These are phyloP conservation scores for Helicoverpa armigera DNA, from an alignment of 1,140 invertebrate species.

Conservation along the genomic window DNA sequence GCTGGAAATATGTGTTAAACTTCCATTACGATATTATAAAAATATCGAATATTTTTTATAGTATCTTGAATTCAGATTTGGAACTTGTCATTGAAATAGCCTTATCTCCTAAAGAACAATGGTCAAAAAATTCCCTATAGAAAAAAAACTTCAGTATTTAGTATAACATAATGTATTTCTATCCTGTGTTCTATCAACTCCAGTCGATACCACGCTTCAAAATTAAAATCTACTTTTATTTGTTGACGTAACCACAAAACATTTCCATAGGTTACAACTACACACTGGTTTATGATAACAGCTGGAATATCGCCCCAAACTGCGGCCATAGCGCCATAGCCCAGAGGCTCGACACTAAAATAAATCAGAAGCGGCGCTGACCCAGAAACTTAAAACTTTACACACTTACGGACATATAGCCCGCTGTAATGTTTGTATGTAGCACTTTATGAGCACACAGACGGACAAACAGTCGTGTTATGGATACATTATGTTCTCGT, in stretches of 20 bases:
- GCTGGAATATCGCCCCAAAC: neutral
- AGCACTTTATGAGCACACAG: slow-evolving; percentile 18
- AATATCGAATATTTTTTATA: no score
- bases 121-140: no score
- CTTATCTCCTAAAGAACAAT: neutral
- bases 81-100: no score
- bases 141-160: no score
- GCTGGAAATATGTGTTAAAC: no score
- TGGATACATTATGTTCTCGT: no score
- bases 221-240: neutral
- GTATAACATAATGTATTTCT: no score
- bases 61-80: no score
- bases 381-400: slow-evolving; percentile 23
- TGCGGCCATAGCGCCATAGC: neutral
- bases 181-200: no score
- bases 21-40: no score
- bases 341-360: slow-evolving; percentile 4
- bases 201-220: neutral
- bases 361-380: slow-evolving; percentile 23
- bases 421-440: neutral
- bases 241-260: neutral
- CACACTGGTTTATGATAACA: slow-evolving; percentile 11
- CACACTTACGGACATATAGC: slow-evolving; percentile 18
- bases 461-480: slow-evolving; percentile 18
- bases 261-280: neutral